Percentiles rank a stretch among this genome's conserved stretches.
These are phyloP conservation scores for Hypercompe scribonia DNA, from an alignment of 2,888 invertebrate genomes.

Conservation along the genomic window DNA sequence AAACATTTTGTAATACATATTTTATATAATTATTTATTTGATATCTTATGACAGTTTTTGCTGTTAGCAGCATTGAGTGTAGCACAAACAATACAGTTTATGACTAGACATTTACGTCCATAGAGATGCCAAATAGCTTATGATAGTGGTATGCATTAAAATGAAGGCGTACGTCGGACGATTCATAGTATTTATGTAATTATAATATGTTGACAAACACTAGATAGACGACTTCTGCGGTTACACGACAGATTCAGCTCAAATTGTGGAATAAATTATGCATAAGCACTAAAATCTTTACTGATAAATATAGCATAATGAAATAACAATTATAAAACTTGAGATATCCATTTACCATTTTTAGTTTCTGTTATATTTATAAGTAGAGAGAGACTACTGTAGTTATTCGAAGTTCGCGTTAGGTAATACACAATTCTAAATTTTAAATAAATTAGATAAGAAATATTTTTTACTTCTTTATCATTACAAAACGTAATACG, in stretches of 20 bases:
- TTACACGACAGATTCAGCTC: conserved; percentile 65
- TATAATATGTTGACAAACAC: conserved; percentile 56
- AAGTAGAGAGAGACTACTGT: conserved; percentile 67
- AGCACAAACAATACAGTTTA: conserved; percentile 74
- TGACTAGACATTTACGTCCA: conserved; percentile 79
- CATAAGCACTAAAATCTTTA: conserved; percentile 62
- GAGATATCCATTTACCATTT: conserved; percentile 51
- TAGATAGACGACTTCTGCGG: conserved; percentile 56
- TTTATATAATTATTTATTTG: conserved; percentile 61
- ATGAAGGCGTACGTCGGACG: conserved; percentile 56
- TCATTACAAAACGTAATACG: conserved; percentile 63
- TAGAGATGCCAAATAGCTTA: conserved; percentile 85
- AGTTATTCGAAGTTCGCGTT: conserved; percentile 67
- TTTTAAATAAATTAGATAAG: conserved; percentile 70
- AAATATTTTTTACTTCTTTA: conserved; percentile 77
- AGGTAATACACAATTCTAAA: conserved; percentile 73
- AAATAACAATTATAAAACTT: conserved; percentile 47
- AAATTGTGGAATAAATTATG: conserved; percentile 66
- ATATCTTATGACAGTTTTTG: conserved; percentile 49
- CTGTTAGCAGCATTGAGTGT: conserved; percentile 49
- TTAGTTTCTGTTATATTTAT: conserved; percentile 66
- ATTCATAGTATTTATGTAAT: conserved; percentile 61
- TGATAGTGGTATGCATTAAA: conserved; percentile 69
- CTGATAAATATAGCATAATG: conserved; percentile 70
- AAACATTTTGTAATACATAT: conserved; percentile 60